phyloP scores from a whole-genome alignment of 2,888 invertebrate species.

The Clitarchus hookeri region DNA sequence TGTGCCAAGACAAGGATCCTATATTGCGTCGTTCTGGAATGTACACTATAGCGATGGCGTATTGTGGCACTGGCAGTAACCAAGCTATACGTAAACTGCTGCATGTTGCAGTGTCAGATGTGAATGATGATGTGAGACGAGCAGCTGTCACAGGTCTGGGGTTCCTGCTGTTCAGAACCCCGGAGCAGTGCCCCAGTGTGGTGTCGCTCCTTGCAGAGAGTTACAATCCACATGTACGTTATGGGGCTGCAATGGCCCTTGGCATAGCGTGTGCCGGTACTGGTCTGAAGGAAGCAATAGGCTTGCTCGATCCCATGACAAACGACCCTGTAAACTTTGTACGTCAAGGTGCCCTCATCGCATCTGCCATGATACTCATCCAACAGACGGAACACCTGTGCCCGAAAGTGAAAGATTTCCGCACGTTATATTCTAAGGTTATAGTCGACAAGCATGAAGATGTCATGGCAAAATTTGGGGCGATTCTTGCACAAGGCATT shows the following conservation, averaged over 20 bases:
- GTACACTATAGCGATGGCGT: constrained; percentile 98
- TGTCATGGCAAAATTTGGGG: constrained; percentile 99
- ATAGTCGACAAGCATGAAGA: constrained; percentile 99
- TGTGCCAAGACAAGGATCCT: constrained; percentile 93
- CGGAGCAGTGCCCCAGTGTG: constrained; percentile 96
- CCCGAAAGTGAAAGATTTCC: constrained; percentile 93
- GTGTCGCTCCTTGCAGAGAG: constrained; percentile 96
- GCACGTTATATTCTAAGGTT: constrained; percentile 93
- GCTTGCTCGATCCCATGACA: constrained; percentile 94
- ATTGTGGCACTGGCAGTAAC: constrained; percentile 97
- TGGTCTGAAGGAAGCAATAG: constrained; percentile 93
- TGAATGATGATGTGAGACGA: constrained; percentile 97
- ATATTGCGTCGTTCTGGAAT: constrained; percentile 94
- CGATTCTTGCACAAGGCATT: constrained; percentile 87
- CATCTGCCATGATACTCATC: constrained; percentile 96
- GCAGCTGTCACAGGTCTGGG: constrained; percentile 99
- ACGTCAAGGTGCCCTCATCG: constrained; percentile 95
- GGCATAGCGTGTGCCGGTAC: constrained; percentile 99
- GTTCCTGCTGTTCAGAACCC: constrained; percentile 93
- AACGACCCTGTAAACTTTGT: constrained; percentile 99
- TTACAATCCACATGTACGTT: constrained; percentile 98
- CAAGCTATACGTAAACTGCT: constrained; percentile 92
- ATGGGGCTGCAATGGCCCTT: constrained; percentile 98
- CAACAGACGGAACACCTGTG: constrained; percentile 97
- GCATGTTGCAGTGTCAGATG: constrained; percentile 96